Evolutionary conservation across 2,797 vertebrate species (phyloP), one percentile per base, ranked within the genome.

Genomic region (Poecilia picta): DNA sequence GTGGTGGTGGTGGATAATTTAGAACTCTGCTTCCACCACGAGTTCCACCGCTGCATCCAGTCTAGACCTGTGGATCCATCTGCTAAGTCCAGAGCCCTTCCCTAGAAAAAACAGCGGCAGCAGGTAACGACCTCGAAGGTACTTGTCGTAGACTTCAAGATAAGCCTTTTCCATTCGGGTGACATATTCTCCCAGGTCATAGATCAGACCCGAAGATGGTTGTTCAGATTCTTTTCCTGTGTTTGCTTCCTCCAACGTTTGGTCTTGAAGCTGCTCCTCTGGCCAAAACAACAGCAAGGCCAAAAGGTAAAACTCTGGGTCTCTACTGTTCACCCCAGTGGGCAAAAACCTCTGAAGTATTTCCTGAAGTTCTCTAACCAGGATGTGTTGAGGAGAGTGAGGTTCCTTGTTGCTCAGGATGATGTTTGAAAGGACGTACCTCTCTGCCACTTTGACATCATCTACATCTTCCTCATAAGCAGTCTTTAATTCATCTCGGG

Each of bases 31-130:
- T 0, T 77, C 5, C 1, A 81, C 79, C 0, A 36, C 10, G 43
- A 13, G 0, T 68, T 78, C 83, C 73, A 91, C 80, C 0, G 84
- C 77, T 36, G 33, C 78, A 55, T 87, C 87, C 83, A 91, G 15
- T 5, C 0, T 83, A 47, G 89, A 89, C 57, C 2, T 87, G 81
- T 91, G 89, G 68, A 89, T 79, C 87, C 86, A 91, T 31, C 76
- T 89, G 36, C 72, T 79, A 55, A 91, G 78, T 53, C 88, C 83
- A 2, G 73, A 66, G 11, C 86, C 80, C 43, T 84, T 90, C 41
- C 90, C 90, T 46, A 89, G 87, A 49, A 89, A 90, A 77, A 91
- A 90, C 72, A 89, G 6, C 23, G 86, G 88, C 80, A 88, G 11
- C 64, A 89, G 31, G 72, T 87, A 83, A 16, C 87, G 74, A 0